Evolutionary conservation across 2,113 vertebrate species (phyloP).

Genomic region (Rhynchomys soricoides): DNA sequence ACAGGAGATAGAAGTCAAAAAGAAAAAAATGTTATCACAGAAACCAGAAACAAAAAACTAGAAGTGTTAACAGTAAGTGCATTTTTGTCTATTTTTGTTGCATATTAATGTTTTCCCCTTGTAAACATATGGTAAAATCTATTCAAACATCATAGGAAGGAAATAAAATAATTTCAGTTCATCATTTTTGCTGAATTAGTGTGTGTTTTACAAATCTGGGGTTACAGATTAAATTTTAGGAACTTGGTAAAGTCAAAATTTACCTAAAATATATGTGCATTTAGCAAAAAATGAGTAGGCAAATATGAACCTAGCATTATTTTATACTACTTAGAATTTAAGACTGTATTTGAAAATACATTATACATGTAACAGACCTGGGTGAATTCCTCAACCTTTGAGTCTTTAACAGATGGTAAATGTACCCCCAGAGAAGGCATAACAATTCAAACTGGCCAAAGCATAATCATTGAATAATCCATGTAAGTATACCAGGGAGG

Average conservation of each 20-base stretch:
- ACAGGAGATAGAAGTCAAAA: slow-evolving; percentile 66
- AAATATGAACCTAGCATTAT: slow-evolving; percentile 6
- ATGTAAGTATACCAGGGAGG: neutral
- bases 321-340: slow-evolving; percentile 32
- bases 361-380: neutral
- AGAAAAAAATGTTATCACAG: slow-evolving; percentile 57
- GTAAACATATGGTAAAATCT: neutral
- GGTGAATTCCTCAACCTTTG: neutral
- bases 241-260: slow-evolving; percentile 34
- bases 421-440: neutral
- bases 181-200: slow-evolving; percentile 22
- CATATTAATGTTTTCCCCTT: neutral
- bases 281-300: neutral
- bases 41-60: slow-evolving; percentile 72
- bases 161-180: slow-evolving; percentile 16
- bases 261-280: neutral
- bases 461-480: neutral
- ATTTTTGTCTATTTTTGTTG: neutral
- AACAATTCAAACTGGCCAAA: neutral
- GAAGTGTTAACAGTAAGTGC: slow-evolving; percentile 77
- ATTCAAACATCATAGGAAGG: neutral
- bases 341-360: slow-evolving; percentile 15
- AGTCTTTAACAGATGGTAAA: slow-evolving; percentile 18
- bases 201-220: neutral
- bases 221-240: neutral